Evolutionary conservation across 1,140 invertebrate genomes (phyloP).

Genomic region (Glossosoma conforme): DNA sequence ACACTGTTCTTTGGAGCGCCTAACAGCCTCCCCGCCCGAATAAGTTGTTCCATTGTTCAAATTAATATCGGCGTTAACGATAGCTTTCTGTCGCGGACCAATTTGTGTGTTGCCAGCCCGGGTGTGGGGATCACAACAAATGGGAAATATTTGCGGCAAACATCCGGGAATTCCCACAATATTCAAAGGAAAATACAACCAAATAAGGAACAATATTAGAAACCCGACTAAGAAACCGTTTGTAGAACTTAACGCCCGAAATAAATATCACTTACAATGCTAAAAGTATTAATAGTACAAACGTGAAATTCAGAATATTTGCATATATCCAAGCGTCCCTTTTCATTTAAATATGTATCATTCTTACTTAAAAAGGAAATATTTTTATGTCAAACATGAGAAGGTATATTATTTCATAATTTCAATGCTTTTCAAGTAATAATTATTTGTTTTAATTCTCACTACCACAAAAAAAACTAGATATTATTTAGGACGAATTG

Average conservation of each 20-base stretch:
- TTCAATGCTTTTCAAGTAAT: not conserved
- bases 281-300: no score
- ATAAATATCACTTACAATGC: no score
- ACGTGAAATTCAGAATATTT: not conserved
- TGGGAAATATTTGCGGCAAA: slow-evolving; percentile 28
- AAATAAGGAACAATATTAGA: no score
- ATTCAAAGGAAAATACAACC: no score
- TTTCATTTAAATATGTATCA: not conserved
- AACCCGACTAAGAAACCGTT: no score
- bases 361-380: not conserved
- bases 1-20: no score
- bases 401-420: not conserved
- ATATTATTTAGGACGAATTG: no score
- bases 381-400: not conserved
- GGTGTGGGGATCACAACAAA: slow-evolving; percentile 10
- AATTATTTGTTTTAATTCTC: not conserved
- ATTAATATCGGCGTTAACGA: slow-evolving; percentile 29
- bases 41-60: slow-evolving; percentile 16
- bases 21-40: no score
- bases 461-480: no score
- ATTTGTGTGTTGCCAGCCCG: slow-evolving; percentile 23
- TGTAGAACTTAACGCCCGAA: no score
- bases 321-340: not conserved
- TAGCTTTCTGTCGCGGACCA: slow-evolving; percentile 23
- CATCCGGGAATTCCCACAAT: slow-evolving; percentile 26